Evolutionary conservation across 2,888 invertebrate genomes (phyloP).

Genomic region (Dynastes hyllus): DNA sequence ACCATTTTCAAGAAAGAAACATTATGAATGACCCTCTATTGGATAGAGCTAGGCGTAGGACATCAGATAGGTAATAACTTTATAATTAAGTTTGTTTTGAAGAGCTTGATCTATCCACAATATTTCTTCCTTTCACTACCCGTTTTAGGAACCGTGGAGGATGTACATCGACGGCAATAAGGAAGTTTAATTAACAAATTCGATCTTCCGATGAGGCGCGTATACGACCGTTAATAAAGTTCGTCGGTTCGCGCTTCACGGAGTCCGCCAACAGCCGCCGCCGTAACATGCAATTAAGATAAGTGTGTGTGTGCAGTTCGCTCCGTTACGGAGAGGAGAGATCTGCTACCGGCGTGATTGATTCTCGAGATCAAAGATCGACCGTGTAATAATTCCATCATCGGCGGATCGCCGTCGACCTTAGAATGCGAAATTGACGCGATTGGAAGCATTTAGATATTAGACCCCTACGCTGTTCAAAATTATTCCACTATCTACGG

Average conservation of each 20-base stretch:
- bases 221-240: slow-evolving; percentile 58
- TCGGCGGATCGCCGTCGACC: slow-evolving; percentile 3
- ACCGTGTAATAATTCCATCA: slow-evolving; percentile 57
- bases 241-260: slow-evolving; percentile 50
- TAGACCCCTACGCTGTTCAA: too few relatives aligned
- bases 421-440: neutral
- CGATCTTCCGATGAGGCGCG: slow-evolving; percentile 53
- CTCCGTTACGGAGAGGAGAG: slow-evolving; percentile 55
- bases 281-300: slow-evolving; percentile 63
- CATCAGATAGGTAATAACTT: too few relatives aligned
- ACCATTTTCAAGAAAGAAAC: too few relatives aligned
- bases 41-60: too few relatives aligned
- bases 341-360: slow-evolving; percentile 62
- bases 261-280: slow-evolving; percentile 59
- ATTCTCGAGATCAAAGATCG: slow-evolving; percentile 64
- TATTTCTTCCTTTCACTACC: neutral
- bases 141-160: neutral
- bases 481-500: too few relatives aligned
- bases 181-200: slow-evolving; percentile 57
- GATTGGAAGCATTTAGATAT: slow-evolving; percentile 2
- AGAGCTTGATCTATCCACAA: neutral
- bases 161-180: slow-evolving; percentile 23
- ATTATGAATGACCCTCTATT: too few relatives aligned
- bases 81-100: too few relatives aligned
- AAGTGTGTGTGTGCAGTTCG: slow-evolving; percentile 58